Evolutionary conservation across 2,797 vertebrate genomes (phyloP).

Genomic region (Loris lydekkerianus): DNA sequence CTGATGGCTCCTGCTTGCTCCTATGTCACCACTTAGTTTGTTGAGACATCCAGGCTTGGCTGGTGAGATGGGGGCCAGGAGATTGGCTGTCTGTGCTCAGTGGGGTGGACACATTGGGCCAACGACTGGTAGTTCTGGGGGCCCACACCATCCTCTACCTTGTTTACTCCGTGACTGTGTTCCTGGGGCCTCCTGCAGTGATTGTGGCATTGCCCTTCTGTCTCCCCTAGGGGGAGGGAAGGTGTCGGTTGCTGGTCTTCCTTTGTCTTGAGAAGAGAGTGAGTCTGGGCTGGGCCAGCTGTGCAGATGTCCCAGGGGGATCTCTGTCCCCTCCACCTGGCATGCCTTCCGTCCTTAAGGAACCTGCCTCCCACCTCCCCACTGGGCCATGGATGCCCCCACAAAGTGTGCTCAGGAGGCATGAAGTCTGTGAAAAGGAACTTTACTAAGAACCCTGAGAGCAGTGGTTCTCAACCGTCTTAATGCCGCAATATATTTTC

Average conservation of each 20-base stretch:
- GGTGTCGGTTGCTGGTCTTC: fast-evolving
- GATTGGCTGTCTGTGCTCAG: background rate
- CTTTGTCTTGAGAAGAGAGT: background rate
- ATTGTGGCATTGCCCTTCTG: too few relatives aligned
- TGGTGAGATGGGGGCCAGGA: fast-evolving
- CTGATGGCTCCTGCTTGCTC: fast-evolving
- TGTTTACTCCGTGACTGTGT: background rate
- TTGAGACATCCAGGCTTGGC: background rate
- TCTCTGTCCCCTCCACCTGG: background rate
- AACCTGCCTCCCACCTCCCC: background rate
- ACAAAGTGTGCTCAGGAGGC: background rate
- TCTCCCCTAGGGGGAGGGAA: background rate
- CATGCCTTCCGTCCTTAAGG: background rate
- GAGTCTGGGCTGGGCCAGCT: background rate
- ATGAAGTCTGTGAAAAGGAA: background rate
- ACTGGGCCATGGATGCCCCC: fast-evolving
- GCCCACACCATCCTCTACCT: fast-evolving
- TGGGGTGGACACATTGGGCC: fast-evolving
- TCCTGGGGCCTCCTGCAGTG: background rate
- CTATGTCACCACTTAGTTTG: fast-evolving
- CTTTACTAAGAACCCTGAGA: constrained; percentile 26
- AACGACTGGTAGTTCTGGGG: background rate
- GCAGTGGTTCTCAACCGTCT: too few relatives aligned
- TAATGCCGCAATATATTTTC: too few relatives aligned
- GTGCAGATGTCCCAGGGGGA: background rate